phyloP scores from a whole-genome alignment of 1,140 invertebrate genomes.

The Polyergus mexicanus region DNA sequence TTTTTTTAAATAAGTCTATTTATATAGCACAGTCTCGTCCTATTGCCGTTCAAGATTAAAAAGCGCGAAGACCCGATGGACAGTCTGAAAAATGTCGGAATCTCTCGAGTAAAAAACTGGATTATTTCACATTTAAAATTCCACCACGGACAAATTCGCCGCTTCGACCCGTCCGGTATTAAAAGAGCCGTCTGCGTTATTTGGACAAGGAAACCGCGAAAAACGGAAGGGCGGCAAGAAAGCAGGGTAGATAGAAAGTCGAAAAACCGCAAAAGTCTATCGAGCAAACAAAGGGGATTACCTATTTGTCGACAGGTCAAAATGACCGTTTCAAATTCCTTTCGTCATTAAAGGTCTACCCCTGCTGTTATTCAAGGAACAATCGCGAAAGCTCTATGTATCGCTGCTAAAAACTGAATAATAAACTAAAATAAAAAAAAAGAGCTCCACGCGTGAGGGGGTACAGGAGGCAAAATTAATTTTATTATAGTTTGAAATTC shows the following conservation, averaged over 20 bases:
- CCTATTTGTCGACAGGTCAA: slow-evolving; percentile 18
- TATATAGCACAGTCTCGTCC: slow-evolving; percentile 21
- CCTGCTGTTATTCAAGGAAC: slow-evolving; percentile 5
- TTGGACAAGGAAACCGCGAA: slow-evolving; percentile 20
- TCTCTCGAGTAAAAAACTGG: slow-evolving; percentile 49
- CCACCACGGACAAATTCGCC: slow-evolving; percentile 44
- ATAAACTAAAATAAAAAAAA: not conserved
- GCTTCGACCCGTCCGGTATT: slow-evolving; percentile 40
- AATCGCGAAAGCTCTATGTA: slow-evolving; percentile 40
- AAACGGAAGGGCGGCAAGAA: slow-evolving; percentile 30
- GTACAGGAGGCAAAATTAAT: not conserved
- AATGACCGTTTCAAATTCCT: not conserved
- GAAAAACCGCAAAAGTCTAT: slow-evolving; percentile 60
- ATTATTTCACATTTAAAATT: slow-evolving; percentile 58
- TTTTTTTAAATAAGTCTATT: slow-evolving; percentile 15
- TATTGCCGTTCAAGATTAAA: slow-evolving; percentile 45
- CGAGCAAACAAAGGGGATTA: slow-evolving; percentile 32
- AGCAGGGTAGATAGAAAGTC: slow-evolving; percentile 12
- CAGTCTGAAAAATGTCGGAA: slow-evolving; percentile 56
- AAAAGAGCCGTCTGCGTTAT: slow-evolving; percentile 33
- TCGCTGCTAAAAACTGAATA: slow-evolving; percentile 13
- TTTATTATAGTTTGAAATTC: not conserved
- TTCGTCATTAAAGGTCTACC: not conserved
- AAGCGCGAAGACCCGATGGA: slow-evolving; percentile 39
- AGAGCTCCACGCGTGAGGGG: not conserved